phyloP scores from a whole-genome alignment of 2,888 invertebrate genomes.

The Listrodromus nycthemerus region DNA sequence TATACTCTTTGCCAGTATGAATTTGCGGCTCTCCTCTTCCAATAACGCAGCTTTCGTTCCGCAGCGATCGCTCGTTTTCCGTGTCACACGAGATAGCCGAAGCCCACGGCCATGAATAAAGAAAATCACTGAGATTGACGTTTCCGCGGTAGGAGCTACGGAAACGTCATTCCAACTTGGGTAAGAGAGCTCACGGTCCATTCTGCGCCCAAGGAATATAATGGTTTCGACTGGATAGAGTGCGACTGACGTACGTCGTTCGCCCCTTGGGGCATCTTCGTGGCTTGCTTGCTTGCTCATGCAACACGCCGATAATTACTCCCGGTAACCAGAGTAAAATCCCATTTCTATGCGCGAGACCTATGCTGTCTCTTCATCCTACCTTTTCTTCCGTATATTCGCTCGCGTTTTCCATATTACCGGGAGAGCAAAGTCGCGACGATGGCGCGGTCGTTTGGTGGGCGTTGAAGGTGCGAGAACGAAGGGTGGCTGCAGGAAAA shows the following conservation, averaged over 20 bases:
- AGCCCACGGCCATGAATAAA: neutral
- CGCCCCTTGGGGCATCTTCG: conserved; percentile 7
- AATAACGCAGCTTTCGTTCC: neutral
- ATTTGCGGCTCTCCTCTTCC: conserved; percentile 43
- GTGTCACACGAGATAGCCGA: neutral
- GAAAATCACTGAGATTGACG: neutral
- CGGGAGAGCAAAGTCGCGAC: conserved; percentile 18
- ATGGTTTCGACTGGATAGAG: neutral
- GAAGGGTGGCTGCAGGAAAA: conserved; percentile 46
- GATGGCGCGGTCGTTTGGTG: conserved; percentile 27
- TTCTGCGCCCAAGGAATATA: neutral
- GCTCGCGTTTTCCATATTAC: conserved; percentile 58
- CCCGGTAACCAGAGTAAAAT: conserved; percentile 73
- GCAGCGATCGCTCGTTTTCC: neutral
- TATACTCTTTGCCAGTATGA: conserved; percentile 32
- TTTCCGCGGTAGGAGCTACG: neutral
- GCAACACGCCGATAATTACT: conserved; percentile 77
- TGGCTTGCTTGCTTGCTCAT: conserved; percentile 3
- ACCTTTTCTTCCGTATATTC: conserved; percentile 5
- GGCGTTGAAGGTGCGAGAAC: conserved; percentile 19
- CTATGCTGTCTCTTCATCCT: conserved; percentile 25
- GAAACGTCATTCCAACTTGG: neutral
- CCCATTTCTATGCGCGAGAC: conserved; percentile 76
- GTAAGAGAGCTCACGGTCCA: neutral
- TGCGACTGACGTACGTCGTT: conserved; percentile 14